Evolutionary conservation across 2,113 vertebrate species (phyloP), one percentile per base, ranked within the genome.

Genomic region (Brienomyrus longianalis): DNA sequence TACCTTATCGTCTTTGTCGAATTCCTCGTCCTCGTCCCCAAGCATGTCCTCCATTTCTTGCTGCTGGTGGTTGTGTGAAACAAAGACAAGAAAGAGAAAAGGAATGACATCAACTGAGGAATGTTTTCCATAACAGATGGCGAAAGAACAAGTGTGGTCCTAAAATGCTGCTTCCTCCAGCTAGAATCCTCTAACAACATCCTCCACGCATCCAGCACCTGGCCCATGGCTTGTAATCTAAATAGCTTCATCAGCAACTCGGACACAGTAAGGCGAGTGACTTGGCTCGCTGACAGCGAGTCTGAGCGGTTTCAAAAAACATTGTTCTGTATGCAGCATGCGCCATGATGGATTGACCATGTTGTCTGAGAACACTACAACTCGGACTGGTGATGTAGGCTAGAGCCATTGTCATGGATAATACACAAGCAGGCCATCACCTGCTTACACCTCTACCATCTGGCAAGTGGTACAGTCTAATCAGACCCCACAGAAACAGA

Each of bases 1-100:
- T 97, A 97, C 97, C 97, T 97, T 97, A 95, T 97, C 97, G 94
- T 96, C 97, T 96, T 95, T 97, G 94, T 97, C 97, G 94, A 96
- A 95, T 84, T 97, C 97, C 94, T 97, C 96, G 91, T 97, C 96
- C 94, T 97, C 96, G 91, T 97, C 96, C 95, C 96, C 96, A 92
- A 97, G 92, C 93, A 97, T 96, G 95, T 97, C 97, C 94, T 97
- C 96, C 94, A 97, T 95, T 93, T 97, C 96, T 96, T 97, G 94
- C 95, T 92, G 90, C 66, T 31, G 54, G 56, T 8, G 17, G 74
- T 80, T 21, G 8, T 80, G 35, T 19, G 9, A 50, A 62, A 87
- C 62, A 51, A 51, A 87, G 15, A 83, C 27, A 87, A 50, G 17
- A 80, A 54, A 52, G 31, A 89, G 10, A 31, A 27, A 84, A 84